Evolutionary conservation across 35 echinoderm and acorn worm genomes (phyloP).

Genomic region (Apostichopus californicus): DNA sequence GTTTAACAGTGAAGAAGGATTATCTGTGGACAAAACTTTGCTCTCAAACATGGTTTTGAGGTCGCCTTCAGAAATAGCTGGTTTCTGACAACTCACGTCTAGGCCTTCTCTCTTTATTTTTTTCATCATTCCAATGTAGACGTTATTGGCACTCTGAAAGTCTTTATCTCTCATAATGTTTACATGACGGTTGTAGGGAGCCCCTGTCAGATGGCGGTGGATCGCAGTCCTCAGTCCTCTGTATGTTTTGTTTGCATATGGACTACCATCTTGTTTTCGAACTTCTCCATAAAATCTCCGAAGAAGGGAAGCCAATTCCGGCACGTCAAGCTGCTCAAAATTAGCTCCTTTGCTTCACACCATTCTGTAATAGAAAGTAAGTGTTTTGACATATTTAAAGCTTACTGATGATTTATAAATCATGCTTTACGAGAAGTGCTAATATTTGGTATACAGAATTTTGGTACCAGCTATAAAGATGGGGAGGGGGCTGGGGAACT

Average conservation of each 20-base stretch:
- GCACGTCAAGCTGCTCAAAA: conserved; percentile 24
- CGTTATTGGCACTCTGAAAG: conserved; percentile 35
- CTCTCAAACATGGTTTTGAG: conserved; percentile 30
- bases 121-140: conserved; percentile 34
- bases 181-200: not conserved
- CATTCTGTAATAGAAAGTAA: conserved; percentile 46
- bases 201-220: conserved; percentile 41
- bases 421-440: too few species aligned
- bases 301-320: conserved; percentile 43
- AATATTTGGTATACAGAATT: too few species aligned
- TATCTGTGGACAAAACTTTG: conserved; percentile 27
- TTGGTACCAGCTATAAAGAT: not conserved
- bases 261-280: conserved; percentile 2
- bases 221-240: conserved; percentile 38
- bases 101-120: conserved; percentile 7
- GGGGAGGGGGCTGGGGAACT: not conserved
- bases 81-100: not conserved
- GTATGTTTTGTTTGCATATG: conserved; percentile 35
- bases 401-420: not conserved
- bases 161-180: conserved; percentile 38
- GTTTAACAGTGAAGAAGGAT: not conserved
- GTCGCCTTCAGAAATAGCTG: conserved; percentile 44
- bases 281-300: conserved; percentile 54
- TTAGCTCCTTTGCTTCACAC: conserved; percentile 10
- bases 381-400: too few species aligned